Evolutionary conservation across 2,888 invertebrate species (phyloP), one percentile per base, ranked within the genome.

Genomic region (Drosophila suboccidentalis): DNA sequence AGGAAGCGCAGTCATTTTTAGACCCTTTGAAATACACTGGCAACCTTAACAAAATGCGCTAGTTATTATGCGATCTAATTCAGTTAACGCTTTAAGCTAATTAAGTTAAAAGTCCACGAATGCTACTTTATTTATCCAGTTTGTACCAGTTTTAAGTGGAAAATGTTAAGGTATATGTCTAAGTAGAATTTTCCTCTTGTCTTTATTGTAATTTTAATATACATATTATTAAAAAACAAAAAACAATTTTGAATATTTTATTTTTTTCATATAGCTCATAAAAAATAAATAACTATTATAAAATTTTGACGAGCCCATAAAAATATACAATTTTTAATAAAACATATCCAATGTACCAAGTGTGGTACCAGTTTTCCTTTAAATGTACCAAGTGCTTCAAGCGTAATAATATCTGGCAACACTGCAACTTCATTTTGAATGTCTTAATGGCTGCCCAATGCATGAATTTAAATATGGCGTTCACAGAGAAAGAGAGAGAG

Each of bases 1-100:
- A 53, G 60, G 39, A 68, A 57, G 29, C 43, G n/a, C 36, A n/a
- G 44, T 51, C 47, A 41, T 47, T 47, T 70, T 51, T 9, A 49
- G 54, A 2, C 5, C 19, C 22, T 49, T 58, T 53, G 9, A 39
- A 44, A 26, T 32, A 38, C 46, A 47, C 36, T 29, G 26, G 58
- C 29, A 36, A 29, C 58, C 47, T 38, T 13, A 58, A 38, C 26
- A 17, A 8, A 5, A 22, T 13, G 15, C 6, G 19, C 2, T n/a
- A 6, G 5, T 44, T 9, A n/a, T 17, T n/a, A 19, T 43, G 19
- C 34, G 4, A 29, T 32, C n/a, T 51, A 13, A n/a, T n/a, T 13
- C 22, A n/a, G 19, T 5, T 43, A 10, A 19, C 44, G 6, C 44
- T 44, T 53, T n/a, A 44, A 36, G 34, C 22, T 10, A 38, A 47